These are phyloP conservation scores for Darevskia nairensis DNA, from an alignment of 2,797 vertebrate species.

Conservation along the genomic window DNA sequence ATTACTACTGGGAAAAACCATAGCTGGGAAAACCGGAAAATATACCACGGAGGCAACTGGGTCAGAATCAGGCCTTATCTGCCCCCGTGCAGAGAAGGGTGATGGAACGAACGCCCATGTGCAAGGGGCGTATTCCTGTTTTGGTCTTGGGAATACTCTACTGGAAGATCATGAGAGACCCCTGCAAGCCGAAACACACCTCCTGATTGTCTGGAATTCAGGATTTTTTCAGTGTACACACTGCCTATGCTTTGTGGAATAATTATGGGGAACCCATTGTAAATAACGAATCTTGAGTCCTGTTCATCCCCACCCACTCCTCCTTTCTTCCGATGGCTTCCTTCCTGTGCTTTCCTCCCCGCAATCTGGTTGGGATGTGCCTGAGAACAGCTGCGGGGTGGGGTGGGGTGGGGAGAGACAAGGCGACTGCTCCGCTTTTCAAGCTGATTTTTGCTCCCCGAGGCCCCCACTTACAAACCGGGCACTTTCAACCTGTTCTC, in stretches of 20 bases:
- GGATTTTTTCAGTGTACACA: neutral
- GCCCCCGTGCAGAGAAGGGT: no score
- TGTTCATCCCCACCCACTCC: no score
- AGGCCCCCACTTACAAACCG: neutral
- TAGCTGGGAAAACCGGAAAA: no score
- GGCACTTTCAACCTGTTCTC: conserved; percentile 18
- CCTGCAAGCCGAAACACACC: neutral
- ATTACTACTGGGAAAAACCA: no score
- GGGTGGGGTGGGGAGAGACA: neutral
- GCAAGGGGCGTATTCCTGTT: neutral
- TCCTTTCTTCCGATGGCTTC: neutral
- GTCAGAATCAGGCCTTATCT: neutral
- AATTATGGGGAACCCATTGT: no score
- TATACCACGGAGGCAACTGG: rapidly evolving
- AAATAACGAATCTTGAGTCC: no score
- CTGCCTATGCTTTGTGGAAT: neutral
- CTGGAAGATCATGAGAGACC: neutral
- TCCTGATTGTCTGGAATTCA: neutral
- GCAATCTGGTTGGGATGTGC: neutral
- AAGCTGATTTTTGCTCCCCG: neutral
- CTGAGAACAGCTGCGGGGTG: no score
- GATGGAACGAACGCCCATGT: rapidly evolving
- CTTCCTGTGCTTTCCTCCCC: neutral
- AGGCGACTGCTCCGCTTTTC: neutral
- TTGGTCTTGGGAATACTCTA: neutral